phyloP scores from a whole-genome alignment of 2,113 vertebrate species.

The Eretmochelys imbricata region DNA sequence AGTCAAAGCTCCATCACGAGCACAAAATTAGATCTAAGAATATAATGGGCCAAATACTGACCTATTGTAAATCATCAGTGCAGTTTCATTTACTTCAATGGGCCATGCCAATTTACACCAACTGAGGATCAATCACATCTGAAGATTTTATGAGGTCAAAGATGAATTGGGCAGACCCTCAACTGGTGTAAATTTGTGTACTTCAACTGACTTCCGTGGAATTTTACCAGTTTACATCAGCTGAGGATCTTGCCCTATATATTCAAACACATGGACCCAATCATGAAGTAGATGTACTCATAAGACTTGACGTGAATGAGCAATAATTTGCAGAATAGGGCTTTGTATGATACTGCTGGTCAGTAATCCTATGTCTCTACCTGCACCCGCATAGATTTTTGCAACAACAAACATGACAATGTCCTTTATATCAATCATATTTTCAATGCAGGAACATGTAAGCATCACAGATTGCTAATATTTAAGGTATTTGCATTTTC shows the following conservation, averaged over 20 bases:
- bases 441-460: not conserved
- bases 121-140: fast-evolving
- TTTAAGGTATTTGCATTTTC: not conserved
- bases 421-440: not conserved
- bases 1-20: not conserved
- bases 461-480: not conserved
- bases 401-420: not conserved
- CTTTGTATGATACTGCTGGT: not conserved
- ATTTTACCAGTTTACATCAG: fast-evolving
- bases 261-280: fast-evolving
- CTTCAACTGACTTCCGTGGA: fast-evolving
- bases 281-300: not conserved
- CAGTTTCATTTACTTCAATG: not conserved
- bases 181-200: fast-evolving
- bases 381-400: fast-evolving
- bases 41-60: not conserved
- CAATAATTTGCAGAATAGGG: not conserved
- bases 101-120: not conserved
- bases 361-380: fast-evolving
- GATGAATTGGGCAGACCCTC: not conserved
- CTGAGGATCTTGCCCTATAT: not conserved
- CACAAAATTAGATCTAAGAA: not conserved
- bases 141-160: fast-evolving
- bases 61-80: not conserved
- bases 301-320: not conserved